Percentiles rank a stretch among this genome's conserved stretches.
phyloP scores from a whole-genome alignment of 1,140 invertebrate species.

The Streblospio benedicti region DNA sequence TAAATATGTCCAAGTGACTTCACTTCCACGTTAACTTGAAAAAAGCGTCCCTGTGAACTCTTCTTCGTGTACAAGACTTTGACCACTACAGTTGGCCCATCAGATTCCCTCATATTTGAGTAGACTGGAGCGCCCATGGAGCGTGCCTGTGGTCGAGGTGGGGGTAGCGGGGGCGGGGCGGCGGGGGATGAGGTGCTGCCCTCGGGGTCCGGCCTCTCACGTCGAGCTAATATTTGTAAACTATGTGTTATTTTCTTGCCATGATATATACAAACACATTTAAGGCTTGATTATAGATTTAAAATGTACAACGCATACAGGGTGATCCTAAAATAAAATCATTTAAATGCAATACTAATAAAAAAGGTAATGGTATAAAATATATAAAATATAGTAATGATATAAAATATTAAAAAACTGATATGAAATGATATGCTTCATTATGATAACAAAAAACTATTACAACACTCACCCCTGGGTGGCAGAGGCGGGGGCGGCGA shows the following conservation, averaged over 20 bases:
- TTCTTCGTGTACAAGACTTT: constrained; percentile 65
- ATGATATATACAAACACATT: constrained; percentile 80
- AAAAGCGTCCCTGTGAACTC: constrained; percentile 71
- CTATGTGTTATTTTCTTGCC: constrained; percentile 64
- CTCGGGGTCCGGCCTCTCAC: constrained; percentile 53
- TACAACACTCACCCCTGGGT: too few species aligned
- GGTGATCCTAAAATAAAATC: constrained; percentile 87
- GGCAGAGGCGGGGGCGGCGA: too few species aligned
- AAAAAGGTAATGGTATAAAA: too few species aligned
- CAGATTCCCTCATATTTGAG: constrained; percentile 58
- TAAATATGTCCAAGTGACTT: constrained; percentile 57
- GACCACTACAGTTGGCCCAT: constrained; percentile 56
- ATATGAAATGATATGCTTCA: too few species aligned
- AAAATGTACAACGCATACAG: constrained; percentile 71
- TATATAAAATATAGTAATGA: too few species aligned
- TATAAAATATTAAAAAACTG: too few species aligned
- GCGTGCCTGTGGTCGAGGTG: constrained; percentile 85
- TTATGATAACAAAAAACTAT: too few species aligned
- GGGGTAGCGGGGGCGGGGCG: constrained; percentile 68
- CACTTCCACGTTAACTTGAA: constrained; percentile 58
- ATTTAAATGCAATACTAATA: too few species aligned
- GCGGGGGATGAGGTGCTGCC: constrained; percentile 58
- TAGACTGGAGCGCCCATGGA: constrained; percentile 78
- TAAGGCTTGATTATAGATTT: constrained; percentile 72
- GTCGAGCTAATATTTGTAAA: constrained; percentile 59